These are phyloP conservation scores for Galerucella nymphaeae DNA, from an alignment of 2,888 invertebrate species.

Conservation along the genomic window DNA sequence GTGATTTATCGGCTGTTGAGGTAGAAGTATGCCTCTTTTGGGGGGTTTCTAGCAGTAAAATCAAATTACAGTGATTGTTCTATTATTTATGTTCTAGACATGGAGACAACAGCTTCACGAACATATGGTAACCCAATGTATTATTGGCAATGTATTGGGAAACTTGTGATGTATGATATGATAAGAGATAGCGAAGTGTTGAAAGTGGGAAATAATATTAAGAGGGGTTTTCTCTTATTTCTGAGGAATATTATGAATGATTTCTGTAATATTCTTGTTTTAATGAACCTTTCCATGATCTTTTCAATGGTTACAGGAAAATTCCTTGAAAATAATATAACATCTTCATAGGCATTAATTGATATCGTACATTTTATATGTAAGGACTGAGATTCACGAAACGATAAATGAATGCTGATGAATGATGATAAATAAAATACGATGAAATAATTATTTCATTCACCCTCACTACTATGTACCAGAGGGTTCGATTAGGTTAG, in stretches of 20 bases:
- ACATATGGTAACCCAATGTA: conserved; percentile 29
- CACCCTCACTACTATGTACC: too few species aligned
- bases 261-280: too few species aligned
- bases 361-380: too few species aligned
- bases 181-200: neutral
- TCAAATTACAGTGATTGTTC: conserved; percentile 37
- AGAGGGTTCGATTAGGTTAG: too few species aligned
- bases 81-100: conserved; percentile 32
- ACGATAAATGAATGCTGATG: too few species aligned
- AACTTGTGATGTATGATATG: neutral
- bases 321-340: too few species aligned
- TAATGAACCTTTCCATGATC: too few species aligned
- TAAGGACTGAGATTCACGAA: too few species aligned
- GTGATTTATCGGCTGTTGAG: conserved; percentile 42
- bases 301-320: rapidly evolving
- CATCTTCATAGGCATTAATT: too few species aligned
- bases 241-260: too few species aligned
- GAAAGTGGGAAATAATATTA: neutral
- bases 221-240: neutral
- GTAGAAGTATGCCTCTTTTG: conserved; percentile 29
- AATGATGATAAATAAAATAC: too few species aligned
- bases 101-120: conserved; percentile 25
- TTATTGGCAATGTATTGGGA: conserved; percentile 26
- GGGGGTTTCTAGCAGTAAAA: conserved; percentile 30
- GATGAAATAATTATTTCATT: too few species aligned